These are phyloP conservation scores for Megalops cyprinoides DNA, from an alignment of 2,797 vertebrate genomes.

Conservation along the genomic window DNA sequence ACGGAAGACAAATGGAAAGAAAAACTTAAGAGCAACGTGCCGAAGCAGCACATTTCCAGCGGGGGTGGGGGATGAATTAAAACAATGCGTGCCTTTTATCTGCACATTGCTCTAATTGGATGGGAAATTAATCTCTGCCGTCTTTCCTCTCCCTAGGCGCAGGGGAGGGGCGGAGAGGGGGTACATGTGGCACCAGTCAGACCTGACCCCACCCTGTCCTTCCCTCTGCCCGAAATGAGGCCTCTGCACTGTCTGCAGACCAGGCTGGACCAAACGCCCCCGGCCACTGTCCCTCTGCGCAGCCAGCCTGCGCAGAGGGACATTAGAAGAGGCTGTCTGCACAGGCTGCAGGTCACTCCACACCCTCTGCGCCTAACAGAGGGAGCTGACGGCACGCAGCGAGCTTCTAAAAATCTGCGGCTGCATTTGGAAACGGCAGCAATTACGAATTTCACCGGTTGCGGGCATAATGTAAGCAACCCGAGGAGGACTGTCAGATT, in stretches of 20 bases:
- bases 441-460: too few species aligned
- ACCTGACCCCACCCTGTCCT: conserved; percentile 19
- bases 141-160: conserved; percentile 60
- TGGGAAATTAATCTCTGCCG: conserved; percentile 66
- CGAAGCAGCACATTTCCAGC: conserved; percentile 70
- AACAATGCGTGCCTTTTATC: conserved; percentile 74
- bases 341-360: neutral
- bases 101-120: conserved; percentile 69
- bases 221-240: neutral
- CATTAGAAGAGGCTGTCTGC: neutral
- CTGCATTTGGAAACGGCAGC: neutral
- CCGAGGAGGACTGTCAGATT: neutral
- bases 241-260: neutral
- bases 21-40: conserved; percentile 63
- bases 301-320: neutral
- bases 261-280: neutral
- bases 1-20: conserved; percentile 71
- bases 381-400: neutral
- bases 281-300: neutral
- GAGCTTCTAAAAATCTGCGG: neutral
- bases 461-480: neutral
- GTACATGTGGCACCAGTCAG: conserved; percentile 51
- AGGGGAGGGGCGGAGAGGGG: conserved; percentile 39
- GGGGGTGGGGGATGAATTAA: conserved; percentile 63
- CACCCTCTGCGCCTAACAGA: neutral